Conservation (phyloP, 2,797 vertebrate species). For the Salarias fasciatus region DNA sequence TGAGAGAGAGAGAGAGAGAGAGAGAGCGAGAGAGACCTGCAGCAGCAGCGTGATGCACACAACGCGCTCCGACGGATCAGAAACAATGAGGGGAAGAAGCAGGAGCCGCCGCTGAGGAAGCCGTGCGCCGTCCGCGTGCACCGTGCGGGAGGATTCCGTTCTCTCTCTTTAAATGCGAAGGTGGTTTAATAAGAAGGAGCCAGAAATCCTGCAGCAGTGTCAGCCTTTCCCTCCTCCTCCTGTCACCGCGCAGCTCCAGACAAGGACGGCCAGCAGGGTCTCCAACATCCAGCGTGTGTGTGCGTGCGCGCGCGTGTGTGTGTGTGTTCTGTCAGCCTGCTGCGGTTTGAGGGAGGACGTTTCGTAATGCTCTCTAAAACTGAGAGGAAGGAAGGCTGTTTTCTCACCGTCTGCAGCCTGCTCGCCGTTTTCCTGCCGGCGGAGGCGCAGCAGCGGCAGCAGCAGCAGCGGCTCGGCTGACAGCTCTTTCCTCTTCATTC, state of each 20-base stretch:
- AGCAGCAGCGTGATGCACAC: conserved; percentile 41
- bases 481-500: no score
- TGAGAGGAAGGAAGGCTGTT: conserved; percentile 84
- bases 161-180: conserved; percentile 49
- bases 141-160: conserved; percentile 61
- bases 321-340: conserved; percentile 36
- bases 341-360: conserved; percentile 72
- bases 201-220: conserved; percentile 52
- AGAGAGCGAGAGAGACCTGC: conserved; percentile 40
- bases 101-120: conserved; percentile 44
- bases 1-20: conserved; percentile 26
- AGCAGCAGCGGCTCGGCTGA: neutral
- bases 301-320: conserved; percentile 21
- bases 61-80: conserved; percentile 51
- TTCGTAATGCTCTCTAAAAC: conserved; percentile 82
- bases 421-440: conserved; percentile 74
- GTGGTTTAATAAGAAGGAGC: no score
- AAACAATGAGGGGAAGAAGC: conserved; percentile 66
- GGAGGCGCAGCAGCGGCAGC: conserved; percentile 41
- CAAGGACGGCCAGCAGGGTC: conserved; percentile 57
- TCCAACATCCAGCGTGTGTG: conserved; percentile 5
- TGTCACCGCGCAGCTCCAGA: conserved; percentile 58
- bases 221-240: conserved; percentile 37
- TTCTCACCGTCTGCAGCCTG: conserved; percentile 61
- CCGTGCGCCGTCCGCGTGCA: no score